Percentiles rank a stretch among this genome's conserved stretches.
Conservation (phyloP, 2,797 vertebrate genomes). For the Notoglanidium macrostoma region DNA sequence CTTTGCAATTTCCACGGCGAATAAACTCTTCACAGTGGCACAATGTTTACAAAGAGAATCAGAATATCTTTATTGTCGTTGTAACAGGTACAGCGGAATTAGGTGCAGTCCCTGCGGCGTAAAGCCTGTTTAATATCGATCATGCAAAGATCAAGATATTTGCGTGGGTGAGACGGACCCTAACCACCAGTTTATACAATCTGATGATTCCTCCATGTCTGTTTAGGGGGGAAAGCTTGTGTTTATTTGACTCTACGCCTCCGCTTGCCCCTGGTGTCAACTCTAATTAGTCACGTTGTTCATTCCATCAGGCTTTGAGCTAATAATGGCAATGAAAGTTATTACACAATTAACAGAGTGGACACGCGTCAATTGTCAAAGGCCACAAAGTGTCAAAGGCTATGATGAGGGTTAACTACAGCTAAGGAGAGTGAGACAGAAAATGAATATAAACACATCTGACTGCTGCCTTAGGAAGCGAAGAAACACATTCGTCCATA, state of each 20-base stretch:
- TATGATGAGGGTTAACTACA: conserved; percentile 8
- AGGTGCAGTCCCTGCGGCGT: no score
- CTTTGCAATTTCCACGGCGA: neutral
- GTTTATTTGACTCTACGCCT: conserved; percentile 40
- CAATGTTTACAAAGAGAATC: neutral
- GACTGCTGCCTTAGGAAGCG: neutral
- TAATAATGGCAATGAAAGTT: conserved; percentile 52
- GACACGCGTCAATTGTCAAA: conserved; percentile 11
- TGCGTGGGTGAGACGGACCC: neutral
- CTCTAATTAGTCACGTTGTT: conserved; percentile 51
- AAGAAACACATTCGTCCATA: neutral
- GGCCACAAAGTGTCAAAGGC: conserved; percentile 12
- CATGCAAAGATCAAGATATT: neutral
- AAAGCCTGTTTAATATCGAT: conserved; percentile 1
- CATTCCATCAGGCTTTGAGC: conserved; percentile 50
- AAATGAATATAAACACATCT: neutral
- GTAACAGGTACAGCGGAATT: no score
- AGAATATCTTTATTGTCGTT: no score
- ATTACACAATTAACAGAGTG: conserved; percentile 46
- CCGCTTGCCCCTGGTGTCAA: conserved; percentile 41
- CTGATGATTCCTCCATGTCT: conserved; percentile 2
- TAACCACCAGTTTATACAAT: conserved; percentile 27
- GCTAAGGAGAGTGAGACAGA: neutral
- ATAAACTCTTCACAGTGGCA: neutral
- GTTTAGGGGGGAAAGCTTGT: conserved; percentile 1